A percentile compares a stretch with the other conserved stretches of the same genome.
These are phyloP conservation scores for Ophion obscuratus DNA, from an alignment of 2,888 invertebrate genomes.

Conservation along the genomic window DNA sequence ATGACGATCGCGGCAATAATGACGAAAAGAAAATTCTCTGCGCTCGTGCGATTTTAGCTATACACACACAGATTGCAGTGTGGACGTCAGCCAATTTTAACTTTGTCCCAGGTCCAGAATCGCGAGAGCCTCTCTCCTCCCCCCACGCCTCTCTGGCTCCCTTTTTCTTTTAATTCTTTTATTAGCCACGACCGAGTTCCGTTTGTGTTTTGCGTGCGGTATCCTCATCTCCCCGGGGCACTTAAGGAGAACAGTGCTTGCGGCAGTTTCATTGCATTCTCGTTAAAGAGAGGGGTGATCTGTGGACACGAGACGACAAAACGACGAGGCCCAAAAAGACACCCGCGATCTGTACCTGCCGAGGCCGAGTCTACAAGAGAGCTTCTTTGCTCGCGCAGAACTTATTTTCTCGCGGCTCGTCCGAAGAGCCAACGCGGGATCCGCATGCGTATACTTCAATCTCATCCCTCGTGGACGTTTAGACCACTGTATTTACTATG, in stretches of 20 bases:
- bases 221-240: constrained; percentile 58
- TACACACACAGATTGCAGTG: constrained; percentile 13
- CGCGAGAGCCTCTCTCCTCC: constrained; percentile 11
- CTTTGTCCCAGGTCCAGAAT: constrained; percentile 62
- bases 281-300: constrained; percentile 41
- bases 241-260: constrained; percentile 63
- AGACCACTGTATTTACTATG: constrained; percentile 37
- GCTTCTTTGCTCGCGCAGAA: neutral
- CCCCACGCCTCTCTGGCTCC: too few relatives aligned
- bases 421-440: constrained; percentile 3
- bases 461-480: constrained; percentile 34
- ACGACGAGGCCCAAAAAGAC: neutral
- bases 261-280: constrained; percentile 70
- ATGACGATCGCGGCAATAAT: too few relatives aligned
- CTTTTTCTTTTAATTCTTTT: constrained; percentile 65
- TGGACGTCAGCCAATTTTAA: constrained; percentile 68
- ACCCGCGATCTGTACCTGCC: constrained; percentile 48
- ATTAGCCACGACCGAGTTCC: constrained; percentile 77
- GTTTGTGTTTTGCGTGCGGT: constrained; percentile 63
- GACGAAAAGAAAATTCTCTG: constrained; percentile 1
- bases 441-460: constrained; percentile 12
- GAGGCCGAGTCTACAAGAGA: constrained; percentile 5
- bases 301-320: constrained; percentile 47
- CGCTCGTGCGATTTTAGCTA: constrained; percentile 27
- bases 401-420: constrained; percentile 3